These are phyloP conservation scores for Polyodon spathula DNA, from an alignment of 2,113 vertebrate species.

Conservation along the genomic window DNA sequence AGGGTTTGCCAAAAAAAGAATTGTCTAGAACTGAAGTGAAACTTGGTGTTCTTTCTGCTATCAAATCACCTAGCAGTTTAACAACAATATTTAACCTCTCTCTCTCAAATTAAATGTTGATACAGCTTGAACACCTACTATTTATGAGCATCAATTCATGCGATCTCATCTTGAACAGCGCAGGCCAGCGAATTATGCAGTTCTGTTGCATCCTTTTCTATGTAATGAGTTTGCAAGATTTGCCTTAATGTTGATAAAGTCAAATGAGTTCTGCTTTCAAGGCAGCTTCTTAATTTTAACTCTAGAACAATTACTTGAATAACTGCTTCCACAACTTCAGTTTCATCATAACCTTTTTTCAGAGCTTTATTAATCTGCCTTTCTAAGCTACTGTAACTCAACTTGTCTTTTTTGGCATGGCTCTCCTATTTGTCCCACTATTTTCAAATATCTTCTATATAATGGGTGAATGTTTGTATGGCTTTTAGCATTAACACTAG, in stretches of 20 bases:
- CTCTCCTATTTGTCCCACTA: constrained; percentile 12
- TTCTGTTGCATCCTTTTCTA: constrained; percentile 17
- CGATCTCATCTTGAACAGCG: constrained; percentile 6
- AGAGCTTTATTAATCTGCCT: constrained; percentile 12
- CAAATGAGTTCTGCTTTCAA: constrained; percentile 16
- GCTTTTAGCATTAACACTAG: too few relatives aligned
- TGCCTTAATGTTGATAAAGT: background rate
- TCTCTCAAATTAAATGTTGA: too few relatives aligned
- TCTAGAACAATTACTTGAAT: background rate
- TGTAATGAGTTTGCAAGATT: constrained; percentile 11
- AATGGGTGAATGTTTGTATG: constrained; percentile 15
- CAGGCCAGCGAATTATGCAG: constrained; percentile 17
- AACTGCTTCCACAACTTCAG: too few relatives aligned
- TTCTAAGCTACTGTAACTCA: background rate
- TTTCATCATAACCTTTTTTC: too few relatives aligned
- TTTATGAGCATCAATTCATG: too few relatives aligned
- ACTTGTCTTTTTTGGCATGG: constrained; percentile 11
- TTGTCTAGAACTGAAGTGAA: too few relatives aligned
- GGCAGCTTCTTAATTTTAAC: constrained; percentile 7
- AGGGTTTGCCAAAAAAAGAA: too few relatives aligned
- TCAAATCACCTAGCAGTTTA: too few relatives aligned
- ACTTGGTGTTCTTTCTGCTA: too few relatives aligned
- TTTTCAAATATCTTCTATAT: constrained; percentile 14
- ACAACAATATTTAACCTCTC: too few relatives aligned
- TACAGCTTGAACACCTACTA: too few relatives aligned